These are phyloP conservation scores for Riparia riparia DNA, from an alignment of 2,113 vertebrate genomes.

Conservation along the genomic window DNA sequence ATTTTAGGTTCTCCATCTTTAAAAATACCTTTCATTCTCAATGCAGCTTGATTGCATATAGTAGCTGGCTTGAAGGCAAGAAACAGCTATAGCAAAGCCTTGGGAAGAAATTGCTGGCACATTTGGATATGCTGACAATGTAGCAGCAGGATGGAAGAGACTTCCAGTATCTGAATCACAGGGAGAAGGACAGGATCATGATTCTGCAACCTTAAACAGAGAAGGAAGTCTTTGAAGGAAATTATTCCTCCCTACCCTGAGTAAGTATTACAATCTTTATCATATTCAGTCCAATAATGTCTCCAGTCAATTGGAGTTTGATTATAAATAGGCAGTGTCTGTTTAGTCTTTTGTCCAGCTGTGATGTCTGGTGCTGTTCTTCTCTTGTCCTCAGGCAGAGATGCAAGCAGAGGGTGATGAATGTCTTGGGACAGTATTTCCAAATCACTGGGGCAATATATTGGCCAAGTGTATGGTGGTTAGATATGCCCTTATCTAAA, in stretches of 20 bases:
- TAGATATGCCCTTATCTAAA: neutral
- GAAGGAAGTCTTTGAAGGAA: neutral
- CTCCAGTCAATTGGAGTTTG: neutral
- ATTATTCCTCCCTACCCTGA: rapidly evolving
- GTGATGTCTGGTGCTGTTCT: neutral
- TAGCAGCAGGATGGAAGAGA: neutral
- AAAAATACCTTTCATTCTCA: constrained; percentile 64
- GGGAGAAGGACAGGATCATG: neutral
- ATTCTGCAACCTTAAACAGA: neutral
- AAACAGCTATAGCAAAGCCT: constrained; percentile 22
- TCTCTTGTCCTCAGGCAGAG: neutral
- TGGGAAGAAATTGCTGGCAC: neutral
- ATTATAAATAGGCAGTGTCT: neutral
- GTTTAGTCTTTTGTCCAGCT: neutral
- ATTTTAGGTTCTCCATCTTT: constrained; percentile 50
- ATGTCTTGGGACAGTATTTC: neutral
- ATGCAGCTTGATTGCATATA: constrained; percentile 51
- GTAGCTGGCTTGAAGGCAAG: constrained; percentile 14
- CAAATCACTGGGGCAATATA: neutral
- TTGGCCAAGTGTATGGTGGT: neutral
- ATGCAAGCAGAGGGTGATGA: neutral
- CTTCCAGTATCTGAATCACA: neutral
- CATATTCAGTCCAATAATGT: neutral
- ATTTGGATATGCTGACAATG: constrained; percentile 4
- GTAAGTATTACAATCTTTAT: neutral